A percentile compares a stretch with the other conserved stretches of the same genome.
These are phyloP conservation scores for Lagodon rhomboides DNA, from an alignment of 2,797 vertebrate species.

Conservation along the genomic window DNA sequence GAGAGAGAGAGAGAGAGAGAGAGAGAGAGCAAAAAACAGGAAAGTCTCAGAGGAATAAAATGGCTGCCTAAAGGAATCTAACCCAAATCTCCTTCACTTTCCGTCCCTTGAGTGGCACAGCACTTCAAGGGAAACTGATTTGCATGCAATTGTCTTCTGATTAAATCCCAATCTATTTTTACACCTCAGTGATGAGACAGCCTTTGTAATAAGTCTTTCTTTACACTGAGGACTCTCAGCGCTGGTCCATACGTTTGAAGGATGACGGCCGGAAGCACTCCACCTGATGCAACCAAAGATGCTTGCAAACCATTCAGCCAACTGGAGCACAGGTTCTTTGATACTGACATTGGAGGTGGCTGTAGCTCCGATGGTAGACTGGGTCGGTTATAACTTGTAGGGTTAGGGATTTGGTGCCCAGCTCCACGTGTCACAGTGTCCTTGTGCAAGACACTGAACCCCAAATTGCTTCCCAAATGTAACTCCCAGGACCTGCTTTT, in stretches of 20 bases:
- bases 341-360: neutral
- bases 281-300: neutral
- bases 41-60: slow-evolving; percentile 63
- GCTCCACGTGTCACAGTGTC: neutral
- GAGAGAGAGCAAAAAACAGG: slow-evolving; percentile 18
- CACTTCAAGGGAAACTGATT: slow-evolving; percentile 78
- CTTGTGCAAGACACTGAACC: slow-evolving; percentile 5
- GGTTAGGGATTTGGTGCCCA: neutral
- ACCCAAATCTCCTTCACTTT: slow-evolving; percentile 70
- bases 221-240: slow-evolving; percentile 41
- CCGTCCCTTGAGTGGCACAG: slow-evolving; percentile 66
- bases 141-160: slow-evolving; percentile 76
- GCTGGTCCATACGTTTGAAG: neutral
- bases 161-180: slow-evolving; percentile 78
- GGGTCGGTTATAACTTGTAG: neutral
- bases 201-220: slow-evolving; percentile 37
- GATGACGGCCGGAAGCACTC: neutral
- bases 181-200: slow-evolving; percentile 54
- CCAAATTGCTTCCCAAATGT: neutral
- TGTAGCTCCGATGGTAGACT: neutral
- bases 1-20: neutral
- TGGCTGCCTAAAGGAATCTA: slow-evolving; percentile 67
- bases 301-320: neutral
- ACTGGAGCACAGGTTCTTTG: neutral
- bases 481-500: neutral